Conservation (phyloP, 2,113 vertebrate species). For the Natator depressus region DNA sequence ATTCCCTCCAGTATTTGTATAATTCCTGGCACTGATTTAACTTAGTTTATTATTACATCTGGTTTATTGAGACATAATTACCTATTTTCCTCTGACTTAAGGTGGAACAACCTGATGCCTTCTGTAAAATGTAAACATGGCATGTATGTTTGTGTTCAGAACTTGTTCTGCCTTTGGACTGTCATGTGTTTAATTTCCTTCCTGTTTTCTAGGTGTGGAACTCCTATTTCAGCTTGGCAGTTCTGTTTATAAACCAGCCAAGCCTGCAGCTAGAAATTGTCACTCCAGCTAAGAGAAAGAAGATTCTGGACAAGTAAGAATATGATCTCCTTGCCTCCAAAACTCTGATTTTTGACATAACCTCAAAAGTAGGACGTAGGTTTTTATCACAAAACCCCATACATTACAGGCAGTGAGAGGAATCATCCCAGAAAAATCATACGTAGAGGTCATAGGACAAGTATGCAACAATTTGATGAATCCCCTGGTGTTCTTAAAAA, state of each 20-base stretch:
- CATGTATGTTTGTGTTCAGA: not conserved
- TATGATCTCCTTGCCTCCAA: conserved; percentile 17
- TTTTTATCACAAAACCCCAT: not conserved
- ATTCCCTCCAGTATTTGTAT: not conserved
- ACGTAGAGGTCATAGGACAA: not conserved
- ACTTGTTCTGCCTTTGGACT: not conserved
- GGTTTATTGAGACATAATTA: not conserved
- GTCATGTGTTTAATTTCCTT: conserved; percentile 11
- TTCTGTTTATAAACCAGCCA: conserved; percentile 98
- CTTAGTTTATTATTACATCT: not conserved
- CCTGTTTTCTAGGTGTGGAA: conserved; percentile 91
- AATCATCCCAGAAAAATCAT: not conserved
- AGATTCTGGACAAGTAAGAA: conserved; percentile 95
- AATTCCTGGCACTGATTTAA: not conserved
- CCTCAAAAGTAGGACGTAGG: not conserved
- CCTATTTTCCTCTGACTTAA: not conserved
- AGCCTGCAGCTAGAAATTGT: conserved; percentile 94
- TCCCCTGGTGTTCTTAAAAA: not conserved
- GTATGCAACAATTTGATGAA: not conserved
- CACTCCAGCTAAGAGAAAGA: conserved; percentile 92
- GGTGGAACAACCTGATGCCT: not conserved
- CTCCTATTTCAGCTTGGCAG: conserved; percentile 97
- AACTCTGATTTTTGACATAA: not conserved
- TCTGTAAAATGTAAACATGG: not conserved
- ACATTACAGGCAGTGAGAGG: not conserved